Base-by-base conservation (phyloP, 2,888 invertebrate species). In the Choreutis nemorana region DNA sequence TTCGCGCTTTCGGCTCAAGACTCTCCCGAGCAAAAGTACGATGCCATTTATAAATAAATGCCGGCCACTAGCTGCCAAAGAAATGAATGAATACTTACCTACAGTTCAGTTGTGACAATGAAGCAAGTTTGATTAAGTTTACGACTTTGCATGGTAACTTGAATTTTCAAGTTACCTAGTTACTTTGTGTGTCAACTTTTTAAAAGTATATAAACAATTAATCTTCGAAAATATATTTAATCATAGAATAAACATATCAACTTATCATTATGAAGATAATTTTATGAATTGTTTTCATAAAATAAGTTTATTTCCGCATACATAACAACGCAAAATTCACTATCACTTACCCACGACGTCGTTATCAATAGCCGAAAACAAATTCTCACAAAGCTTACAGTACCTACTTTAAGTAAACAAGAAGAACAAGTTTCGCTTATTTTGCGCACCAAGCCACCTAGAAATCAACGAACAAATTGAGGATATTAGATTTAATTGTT, bases 1-100 rank as follows among this genome's bases (percentile, higher is more conserved):
- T 72, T 71, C 60, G 64, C 66, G 68, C 75, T 75, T 78, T 78
- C 75, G 56, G 68, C 62, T 68, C 66, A 67, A 71, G 59, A 68
- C 70, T 72, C 71, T 73, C 75, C 59, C 70, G 58, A 41, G 52
- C 73, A 67, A 71, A 70, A 72, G 72, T 72, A 71, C 54, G 55
- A 58, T 62, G 58, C 55, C 54, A 64, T 64, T 65, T 75, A 73
- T 75, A 70, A 75, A 78, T 73, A 75, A 64, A 63, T 58, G 50
- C 48, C 60, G 47, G 52, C 26, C 14, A 9, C 14, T 12, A 14
- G 14, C 26, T 12, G 9, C 26, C 9, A 26, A 14, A 14, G 14
- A 5, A 14, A 7, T 24, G 12, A n/a, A 10, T 12, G 26, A 26
- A 12, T 14, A n/a, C n/a, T n/a, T n/a, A n/a, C n/a, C n/a, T n/a